These are phyloP conservation scores for Trachemys scripta DNA, from an alignment of 2,113 vertebrate species.

Conservation along the genomic window DNA sequence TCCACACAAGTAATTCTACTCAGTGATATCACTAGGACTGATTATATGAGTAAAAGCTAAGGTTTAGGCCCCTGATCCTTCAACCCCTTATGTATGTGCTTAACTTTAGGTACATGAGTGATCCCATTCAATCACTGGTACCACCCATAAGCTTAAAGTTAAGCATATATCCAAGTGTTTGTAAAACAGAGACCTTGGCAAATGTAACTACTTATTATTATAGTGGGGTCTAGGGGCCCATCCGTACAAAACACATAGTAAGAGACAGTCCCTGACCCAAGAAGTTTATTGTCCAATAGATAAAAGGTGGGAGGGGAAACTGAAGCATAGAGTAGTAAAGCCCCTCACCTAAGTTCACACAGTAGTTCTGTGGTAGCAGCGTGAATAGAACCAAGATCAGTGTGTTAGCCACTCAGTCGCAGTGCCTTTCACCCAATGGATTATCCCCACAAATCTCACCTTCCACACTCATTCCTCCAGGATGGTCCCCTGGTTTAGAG, in stretches of 20 bases:
- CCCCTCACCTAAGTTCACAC: not conserved
- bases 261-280: not conserved
- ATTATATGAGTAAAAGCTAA: not conserved
- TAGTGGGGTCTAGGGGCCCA: not conserved
- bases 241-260: not conserved
- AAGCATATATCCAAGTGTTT: not conserved
- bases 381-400: rapidly evolving
- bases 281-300: not conserved
- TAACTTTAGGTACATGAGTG: not conserved
- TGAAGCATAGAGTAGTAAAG: not conserved
- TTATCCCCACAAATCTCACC: rapidly evolving
- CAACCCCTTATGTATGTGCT: not conserved
- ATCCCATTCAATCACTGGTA: not conserved
- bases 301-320: not conserved
- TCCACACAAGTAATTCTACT: not conserved
- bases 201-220: not conserved
- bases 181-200: not conserved
- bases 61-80: not conserved
- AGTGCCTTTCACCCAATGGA: not conserved
- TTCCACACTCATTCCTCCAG: not conserved
- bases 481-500: rapidly evolving
- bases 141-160: not conserved
- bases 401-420: not conserved
- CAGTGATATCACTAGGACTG: not conserved
- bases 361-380: not conserved